Evolutionary conservation across 1,140 invertebrate species (phyloP).

Genomic region (Euura lappo): DNA sequence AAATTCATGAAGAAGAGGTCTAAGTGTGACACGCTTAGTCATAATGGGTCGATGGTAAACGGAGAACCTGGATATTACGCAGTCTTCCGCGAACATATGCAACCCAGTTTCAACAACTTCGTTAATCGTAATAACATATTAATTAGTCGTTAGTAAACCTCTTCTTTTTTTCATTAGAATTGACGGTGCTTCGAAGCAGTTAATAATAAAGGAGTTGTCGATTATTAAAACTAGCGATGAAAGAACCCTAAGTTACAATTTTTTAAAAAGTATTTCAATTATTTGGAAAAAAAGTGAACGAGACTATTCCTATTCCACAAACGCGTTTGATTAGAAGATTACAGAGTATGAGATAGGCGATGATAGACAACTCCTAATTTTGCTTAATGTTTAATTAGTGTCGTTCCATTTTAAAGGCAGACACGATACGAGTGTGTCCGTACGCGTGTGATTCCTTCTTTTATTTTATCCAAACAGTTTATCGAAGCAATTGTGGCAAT

Average conservation of each 20-base stretch:
- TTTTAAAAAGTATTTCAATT: background rate
- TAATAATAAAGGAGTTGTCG: background rate
- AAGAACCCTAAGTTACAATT: background rate
- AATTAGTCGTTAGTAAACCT: background rate
- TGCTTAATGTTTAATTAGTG: background rate
- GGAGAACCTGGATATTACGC: background rate
- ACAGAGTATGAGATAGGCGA: background rate
- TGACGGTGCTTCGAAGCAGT: background rate
- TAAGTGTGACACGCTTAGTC: too few species aligned
- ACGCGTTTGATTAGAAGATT: background rate
- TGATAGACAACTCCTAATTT: background rate
- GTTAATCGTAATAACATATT: background rate
- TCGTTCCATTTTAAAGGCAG: background rate
- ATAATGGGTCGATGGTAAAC: too few species aligned
- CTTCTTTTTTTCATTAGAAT: background rate
- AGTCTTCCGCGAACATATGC: background rate
- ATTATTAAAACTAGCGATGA: background rate
- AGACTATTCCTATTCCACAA: too few species aligned
- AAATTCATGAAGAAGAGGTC: background rate
- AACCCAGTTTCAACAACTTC: background rate
- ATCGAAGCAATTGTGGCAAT: slow-evolving; percentile 97
- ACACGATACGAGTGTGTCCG: background rate
- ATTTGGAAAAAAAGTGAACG: background rate
- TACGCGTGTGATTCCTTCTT: background rate
- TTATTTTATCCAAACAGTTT: slow-evolving; percentile 87